Evolutionary conservation across 2,888 invertebrate genomes (phyloP).

Genomic region (Scaptomyza reducta): DNA sequence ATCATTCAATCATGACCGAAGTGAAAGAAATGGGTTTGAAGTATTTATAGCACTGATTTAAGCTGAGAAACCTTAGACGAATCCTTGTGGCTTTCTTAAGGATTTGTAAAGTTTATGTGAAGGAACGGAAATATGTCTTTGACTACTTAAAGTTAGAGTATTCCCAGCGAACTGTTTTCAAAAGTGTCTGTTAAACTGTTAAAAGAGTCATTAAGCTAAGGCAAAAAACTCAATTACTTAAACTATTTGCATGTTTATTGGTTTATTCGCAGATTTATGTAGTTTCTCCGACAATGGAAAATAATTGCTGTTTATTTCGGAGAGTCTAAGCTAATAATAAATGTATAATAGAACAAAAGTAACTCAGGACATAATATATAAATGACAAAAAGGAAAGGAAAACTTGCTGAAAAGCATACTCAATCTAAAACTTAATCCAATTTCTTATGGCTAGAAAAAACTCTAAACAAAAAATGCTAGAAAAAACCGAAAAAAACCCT

Average conservation of each 20-base stretch:
- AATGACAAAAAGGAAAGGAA: too few species aligned
- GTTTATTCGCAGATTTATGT: not conserved
- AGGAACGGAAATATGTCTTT: not conserved
- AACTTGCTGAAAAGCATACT: too few species aligned
- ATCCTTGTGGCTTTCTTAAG: not conserved
- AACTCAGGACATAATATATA: too few species aligned
- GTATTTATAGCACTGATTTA: not conserved
- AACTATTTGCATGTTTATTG: conserved; percentile 15
- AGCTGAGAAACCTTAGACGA: not conserved
- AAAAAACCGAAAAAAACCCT: too few species aligned
- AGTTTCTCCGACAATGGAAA: not conserved
- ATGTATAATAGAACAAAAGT: not conserved
- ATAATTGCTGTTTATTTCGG: too few species aligned
- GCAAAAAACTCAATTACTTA: conserved; percentile 15
- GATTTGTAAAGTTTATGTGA: not conserved
- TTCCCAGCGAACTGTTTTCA: not conserved
- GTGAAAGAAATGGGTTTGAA: not conserved
- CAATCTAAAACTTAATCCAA: too few species aligned
- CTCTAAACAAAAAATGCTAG: too few species aligned
- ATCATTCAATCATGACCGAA: not conserved
- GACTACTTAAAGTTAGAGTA: conserved; percentile 1
- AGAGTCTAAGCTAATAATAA: not conserved
- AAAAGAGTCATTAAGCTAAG: not conserved
- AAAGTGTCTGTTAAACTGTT: too few species aligned
- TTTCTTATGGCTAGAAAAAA: too few species aligned